These are phyloP conservation scores for Harpegnathos saltator DNA, from an alignment of 1,140 invertebrate species.

Conservation along the genomic window DNA sequence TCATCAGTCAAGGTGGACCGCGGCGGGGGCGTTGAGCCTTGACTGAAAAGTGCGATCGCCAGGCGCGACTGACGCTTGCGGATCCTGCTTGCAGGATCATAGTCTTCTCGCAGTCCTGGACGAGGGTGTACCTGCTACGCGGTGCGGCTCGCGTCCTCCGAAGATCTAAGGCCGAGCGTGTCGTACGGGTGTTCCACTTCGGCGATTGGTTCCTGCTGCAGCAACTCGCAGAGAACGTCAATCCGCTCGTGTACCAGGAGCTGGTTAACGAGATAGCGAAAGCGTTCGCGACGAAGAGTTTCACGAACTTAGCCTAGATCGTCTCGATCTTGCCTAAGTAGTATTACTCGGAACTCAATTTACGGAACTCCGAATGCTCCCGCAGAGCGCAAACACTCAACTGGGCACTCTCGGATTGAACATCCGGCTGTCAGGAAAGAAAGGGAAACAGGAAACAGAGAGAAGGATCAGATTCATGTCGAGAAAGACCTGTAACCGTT, in stretches of 20 bases:
- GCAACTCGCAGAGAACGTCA: constrained; percentile 81
- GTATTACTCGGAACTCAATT: constrained; percentile 48
- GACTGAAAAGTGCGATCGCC: no score
- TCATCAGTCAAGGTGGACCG: no score
- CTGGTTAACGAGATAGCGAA: constrained; percentile 78
- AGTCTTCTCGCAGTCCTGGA: constrained; percentile 84
- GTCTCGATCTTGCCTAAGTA: constrained; percentile 19
- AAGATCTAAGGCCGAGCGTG: constrained; percentile 69
- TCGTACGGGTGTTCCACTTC: constrained; percentile 75
- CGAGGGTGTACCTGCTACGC: constrained; percentile 87
- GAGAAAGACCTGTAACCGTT: neutral
- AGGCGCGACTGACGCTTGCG: no score
- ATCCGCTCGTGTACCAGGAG: constrained; percentile 81
- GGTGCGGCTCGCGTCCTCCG: constrained; percentile 83
- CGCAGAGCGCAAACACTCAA: neutral
- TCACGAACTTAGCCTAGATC: constrained; percentile 38
- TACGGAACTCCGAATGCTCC: constrained; percentile 25
- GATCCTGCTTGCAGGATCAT: constrained; percentile 78
- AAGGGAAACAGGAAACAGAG: neutral
- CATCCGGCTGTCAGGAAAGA: neutral
- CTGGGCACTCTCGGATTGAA: neutral
- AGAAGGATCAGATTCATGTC: no score
- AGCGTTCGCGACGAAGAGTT: constrained; percentile 65
- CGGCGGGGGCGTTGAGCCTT: no score
- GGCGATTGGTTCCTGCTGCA: constrained; percentile 85